Evolutionary conservation across 2,113 vertebrate species (phyloP).

Genomic region (Procavia capensis): DNA sequence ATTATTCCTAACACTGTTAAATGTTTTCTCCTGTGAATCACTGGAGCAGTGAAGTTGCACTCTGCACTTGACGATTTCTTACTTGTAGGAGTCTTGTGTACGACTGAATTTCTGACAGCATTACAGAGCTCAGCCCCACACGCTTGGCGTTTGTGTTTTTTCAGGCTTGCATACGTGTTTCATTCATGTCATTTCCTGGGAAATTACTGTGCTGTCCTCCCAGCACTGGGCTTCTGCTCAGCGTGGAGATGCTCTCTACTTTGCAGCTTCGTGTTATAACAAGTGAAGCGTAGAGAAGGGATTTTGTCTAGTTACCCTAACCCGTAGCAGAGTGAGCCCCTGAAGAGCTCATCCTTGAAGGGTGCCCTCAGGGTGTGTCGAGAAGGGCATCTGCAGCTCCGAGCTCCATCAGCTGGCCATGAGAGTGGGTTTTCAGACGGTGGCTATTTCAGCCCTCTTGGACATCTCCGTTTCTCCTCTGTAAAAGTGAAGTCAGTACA

Average conservation of each 20-base stretch:
- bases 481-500: conserved; percentile 70
- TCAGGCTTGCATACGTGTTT: conserved; percentile 38
- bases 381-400: neutral
- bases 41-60: conserved; percentile 60
- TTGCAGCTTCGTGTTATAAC: conserved; percentile 49
- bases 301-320: neutral
- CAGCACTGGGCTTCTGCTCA: conserved; percentile 40
- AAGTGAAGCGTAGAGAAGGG: conserved; percentile 39
- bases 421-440: neutral
- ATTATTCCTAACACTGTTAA: conserved; percentile 6
- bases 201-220: conserved; percentile 69
- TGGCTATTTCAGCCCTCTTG: neutral
- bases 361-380: conserved; percentile 21
- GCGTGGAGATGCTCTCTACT: conserved; percentile 42
- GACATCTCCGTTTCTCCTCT: conserved; percentile 66
- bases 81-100: conserved; percentile 59
- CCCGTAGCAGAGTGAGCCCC: no score
- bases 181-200: conserved; percentile 49
- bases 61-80: conserved; percentile 17
- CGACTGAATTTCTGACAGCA: conserved; percentile 73
- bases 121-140: conserved; percentile 61
- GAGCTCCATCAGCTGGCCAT: conserved; percentile 27
- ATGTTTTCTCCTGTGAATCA: conserved; percentile 34
- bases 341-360: conserved; percentile 39
- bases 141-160: conserved; percentile 37